A percentile compares a stretch with the other conserved stretches of the same genome.
Evolutionary conservation across 1,140 invertebrate genomes (phyloP).

Genomic region (Apis laboriosa): DNA sequence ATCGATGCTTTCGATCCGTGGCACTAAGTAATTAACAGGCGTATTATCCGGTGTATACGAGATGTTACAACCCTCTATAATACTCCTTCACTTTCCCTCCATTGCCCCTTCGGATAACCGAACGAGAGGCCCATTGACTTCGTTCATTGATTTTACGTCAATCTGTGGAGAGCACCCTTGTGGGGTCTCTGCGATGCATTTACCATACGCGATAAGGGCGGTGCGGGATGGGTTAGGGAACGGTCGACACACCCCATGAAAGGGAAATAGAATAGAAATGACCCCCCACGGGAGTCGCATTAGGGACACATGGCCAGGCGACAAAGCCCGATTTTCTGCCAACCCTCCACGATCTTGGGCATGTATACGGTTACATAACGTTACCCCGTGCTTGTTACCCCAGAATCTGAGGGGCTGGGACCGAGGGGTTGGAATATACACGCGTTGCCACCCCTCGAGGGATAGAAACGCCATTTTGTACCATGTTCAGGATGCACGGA

Average conservation of each 20-base stretch:
- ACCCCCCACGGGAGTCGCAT: conserved; percentile 80
- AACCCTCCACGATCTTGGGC: conserved; percentile 74
- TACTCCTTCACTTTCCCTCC: conserved; percentile 36
- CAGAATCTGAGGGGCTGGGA: conserved; percentile 68
- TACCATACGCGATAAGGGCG: conserved; percentile 79
- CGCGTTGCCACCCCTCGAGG: conserved; percentile 68
- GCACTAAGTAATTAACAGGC: conserved; percentile 55
- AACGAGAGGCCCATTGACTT: conserved; percentile 78
- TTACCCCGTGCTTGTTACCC: conserved; percentile 63
- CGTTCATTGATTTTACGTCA: conserved; percentile 82
- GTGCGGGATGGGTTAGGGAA: conserved; percentile 61
- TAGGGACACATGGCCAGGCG: conserved; percentile 80
- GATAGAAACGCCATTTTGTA: conserved; percentile 73
- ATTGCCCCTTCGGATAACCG: conserved; percentile 49
- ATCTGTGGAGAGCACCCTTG: conserved; percentile 77
- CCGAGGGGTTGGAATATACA: conserved; percentile 70
- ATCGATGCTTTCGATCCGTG: conserved; percentile 16
- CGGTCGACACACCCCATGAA: conserved; percentile 75
- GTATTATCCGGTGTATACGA: conserved; percentile 54
- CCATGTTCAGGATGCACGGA: conserved; percentile 22
- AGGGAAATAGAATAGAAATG: conserved; percentile 81
- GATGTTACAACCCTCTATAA: conserved; percentile 53
- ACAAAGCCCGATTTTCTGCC: conserved; percentile 77
- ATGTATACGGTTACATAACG: conserved; percentile 80
- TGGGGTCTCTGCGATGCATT: conserved; percentile 79